These are phyloP conservation scores for Myripristis murdjan DNA, from an alignment of 2,797 vertebrate species.

Conservation along the genomic window DNA sequence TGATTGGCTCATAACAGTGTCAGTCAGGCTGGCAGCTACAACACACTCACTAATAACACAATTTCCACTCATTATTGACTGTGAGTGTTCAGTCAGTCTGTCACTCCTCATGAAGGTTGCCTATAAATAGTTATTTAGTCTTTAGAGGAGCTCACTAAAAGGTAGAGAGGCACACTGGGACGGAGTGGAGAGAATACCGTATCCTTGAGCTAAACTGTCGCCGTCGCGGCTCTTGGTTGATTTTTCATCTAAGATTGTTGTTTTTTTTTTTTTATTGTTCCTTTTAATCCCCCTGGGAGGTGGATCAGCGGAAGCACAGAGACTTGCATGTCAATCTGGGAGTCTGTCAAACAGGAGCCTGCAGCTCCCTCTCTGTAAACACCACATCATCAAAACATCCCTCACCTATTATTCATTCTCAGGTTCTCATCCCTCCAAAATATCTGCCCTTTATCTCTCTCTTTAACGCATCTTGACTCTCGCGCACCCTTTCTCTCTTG, in stretches of 20 bases:
- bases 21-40: slow-evolving; percentile 7
- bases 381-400: slow-evolving; percentile 63
- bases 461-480: not conserved
- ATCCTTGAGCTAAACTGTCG: slow-evolving; percentile 6
- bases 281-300: slow-evolving; percentile 55
- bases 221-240: not conserved
- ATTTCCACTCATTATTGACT: slow-evolving; percentile 2
- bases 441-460: slow-evolving; percentile 45
- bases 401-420: slow-evolving; percentile 37
- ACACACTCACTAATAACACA: slow-evolving; percentile 22
- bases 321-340: slow-evolving; percentile 42
- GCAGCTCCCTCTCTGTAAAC: slow-evolving; percentile 49
- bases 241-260: not conserved
- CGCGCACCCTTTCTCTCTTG: not conserved
- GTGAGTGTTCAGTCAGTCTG: slow-evolving; percentile 25
- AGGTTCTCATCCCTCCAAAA: slow-evolving; percentile 50
- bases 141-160: slow-evolving; percentile 32
- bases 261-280: slow-evolving; percentile 23
- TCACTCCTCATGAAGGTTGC: slow-evolving; percentile 33
- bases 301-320: slow-evolving; percentile 33
- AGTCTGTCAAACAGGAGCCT: slow-evolving; percentile 53
- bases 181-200: not conserved
- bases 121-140: slow-evolving; percentile 39
- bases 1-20: slow-evolving; percentile 4
- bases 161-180: slow-evolving; percentile 51